These are phyloP conservation scores for Marmota flaviventris DNA, from an alignment of 2,113 vertebrate genomes.

Conservation along the genomic window DNA sequence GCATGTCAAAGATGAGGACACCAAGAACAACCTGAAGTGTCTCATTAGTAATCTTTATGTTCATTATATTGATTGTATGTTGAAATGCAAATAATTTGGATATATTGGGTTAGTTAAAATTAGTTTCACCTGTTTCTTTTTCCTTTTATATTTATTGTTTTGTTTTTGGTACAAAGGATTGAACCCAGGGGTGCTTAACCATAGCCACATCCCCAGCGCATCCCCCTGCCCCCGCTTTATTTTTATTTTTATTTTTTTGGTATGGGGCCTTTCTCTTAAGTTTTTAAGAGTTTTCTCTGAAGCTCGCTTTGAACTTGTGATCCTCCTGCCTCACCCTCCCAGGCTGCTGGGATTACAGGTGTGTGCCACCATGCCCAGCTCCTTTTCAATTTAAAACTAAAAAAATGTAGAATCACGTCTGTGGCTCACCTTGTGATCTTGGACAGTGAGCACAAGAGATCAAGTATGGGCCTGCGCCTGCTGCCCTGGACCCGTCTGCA, in stretches of 20 bases:
- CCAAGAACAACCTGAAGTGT: neutral
- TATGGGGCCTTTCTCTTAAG: too few species aligned
- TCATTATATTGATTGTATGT: neutral
- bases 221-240: too few species aligned
- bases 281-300: too few species aligned
- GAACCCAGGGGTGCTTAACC: too few species aligned
- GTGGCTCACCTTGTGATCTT: neutral
- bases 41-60: neutral
- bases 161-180: too few species aligned
- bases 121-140: neutral
- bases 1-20: neutral
- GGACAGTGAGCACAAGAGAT: neutral
- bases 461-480: neutral
- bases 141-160: neutral
- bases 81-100: neutral
- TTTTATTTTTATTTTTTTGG: too few species aligned
- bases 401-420: neutral
- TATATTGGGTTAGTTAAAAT: neutral
- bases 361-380: too few species aligned
- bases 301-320: too few species aligned
- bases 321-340: too few species aligned
- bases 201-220: too few species aligned
- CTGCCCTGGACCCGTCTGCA: neutral
- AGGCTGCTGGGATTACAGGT: too few species aligned
- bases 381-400: conserved; percentile 21